Percentiles rank a stretch among this genome's conserved stretches.
phyloP scores from a whole-genome alignment of 1,140 invertebrate genomes.

The Aethina tumida region DNA sequence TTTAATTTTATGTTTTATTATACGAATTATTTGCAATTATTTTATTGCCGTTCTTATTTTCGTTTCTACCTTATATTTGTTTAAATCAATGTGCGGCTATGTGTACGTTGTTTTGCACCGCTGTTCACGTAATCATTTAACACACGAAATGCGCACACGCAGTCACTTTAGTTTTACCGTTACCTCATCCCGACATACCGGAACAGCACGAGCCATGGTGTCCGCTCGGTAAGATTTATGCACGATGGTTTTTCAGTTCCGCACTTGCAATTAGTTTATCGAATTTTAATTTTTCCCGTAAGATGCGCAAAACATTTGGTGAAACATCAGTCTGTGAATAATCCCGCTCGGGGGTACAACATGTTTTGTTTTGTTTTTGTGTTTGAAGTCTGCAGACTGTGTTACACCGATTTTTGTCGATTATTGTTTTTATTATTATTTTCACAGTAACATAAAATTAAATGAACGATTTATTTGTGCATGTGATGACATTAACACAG shows the following conservation, averaged over 20 bases:
- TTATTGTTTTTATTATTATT: too few species aligned
- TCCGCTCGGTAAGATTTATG: conserved; percentile 58
- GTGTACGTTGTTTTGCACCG: conserved; percentile 21
- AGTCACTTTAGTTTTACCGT: conserved; percentile 65
- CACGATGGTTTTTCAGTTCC: conserved; percentile 9
- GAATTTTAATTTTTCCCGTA: too few species aligned
- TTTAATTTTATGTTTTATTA: conserved; percentile 20
- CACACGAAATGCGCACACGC: conserved; percentile 8
- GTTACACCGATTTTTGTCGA: too few species aligned
- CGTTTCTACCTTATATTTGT: conserved; percentile 9
- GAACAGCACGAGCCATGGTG: conserved; percentile 82
- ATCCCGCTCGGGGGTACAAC: too few species aligned
- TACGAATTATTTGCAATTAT: conserved; percentile 21
- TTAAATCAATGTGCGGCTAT: conserved; percentile 9
- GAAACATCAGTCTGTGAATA: too few species aligned
- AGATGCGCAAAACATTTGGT: too few species aligned
- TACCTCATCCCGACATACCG: conserved; percentile 72
- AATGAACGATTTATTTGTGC: too few species aligned
- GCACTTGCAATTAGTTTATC: too few species aligned
- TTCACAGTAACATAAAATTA: too few species aligned
- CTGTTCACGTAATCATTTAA: conserved; percentile 31
- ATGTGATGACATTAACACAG: too few species aligned
- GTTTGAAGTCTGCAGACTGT: too few species aligned
- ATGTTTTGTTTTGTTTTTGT: too few species aligned
- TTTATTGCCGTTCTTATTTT: conserved; percentile 10